Evolutionary conservation across 2,113 vertebrate genomes (phyloP), one percentile per base, ranked within the genome.

Genomic region (Gavia stellata): DNA sequence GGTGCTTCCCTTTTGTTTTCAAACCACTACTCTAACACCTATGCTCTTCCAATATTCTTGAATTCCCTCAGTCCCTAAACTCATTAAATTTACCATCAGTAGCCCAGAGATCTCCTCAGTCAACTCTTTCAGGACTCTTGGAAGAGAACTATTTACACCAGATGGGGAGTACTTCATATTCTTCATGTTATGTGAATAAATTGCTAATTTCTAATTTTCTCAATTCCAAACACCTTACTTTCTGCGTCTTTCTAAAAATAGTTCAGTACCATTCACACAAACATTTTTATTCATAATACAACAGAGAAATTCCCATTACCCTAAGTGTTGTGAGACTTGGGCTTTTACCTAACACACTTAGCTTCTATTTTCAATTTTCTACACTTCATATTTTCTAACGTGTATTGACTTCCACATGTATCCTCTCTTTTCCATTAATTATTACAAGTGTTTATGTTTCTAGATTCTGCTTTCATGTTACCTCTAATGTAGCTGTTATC

Each of bases 31-130:
- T 91, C 81, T 44, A 90, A 96, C 78, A 92, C 73, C 90, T 82
- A 84, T 1, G 1, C 21, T 87, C 15, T 65, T 82, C 47, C 81
- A 96, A 83, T 72, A 84, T 40, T 92, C 49, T 79, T 53, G 31
- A 94, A 97, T 66, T 97, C 96, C 93, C 96, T 0, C 10, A 91
- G 81, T 93, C 96, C 84, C 96, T 0, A 2, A 50, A 94, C 81
- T 97, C 94, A 97, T 96, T 97, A 97, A 90, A 95, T 91, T 88
- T 96, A 73, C 70, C 49, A 68, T 68, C 81, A 90, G 44, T 85
- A 95, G 88, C 84, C 90, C 90, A 94, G 90, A 94, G 84, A 90
- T 73, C 44, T 87, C 61, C 84, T 90, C 49, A 45, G 92, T 49
- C 90, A 96, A 80, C 88, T 90, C 81, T 94, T 96, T 50, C 66